Evolutionary conservation across 2,113 vertebrate genomes (phyloP).

Genomic region (Actenoides lindsayi): DNA sequence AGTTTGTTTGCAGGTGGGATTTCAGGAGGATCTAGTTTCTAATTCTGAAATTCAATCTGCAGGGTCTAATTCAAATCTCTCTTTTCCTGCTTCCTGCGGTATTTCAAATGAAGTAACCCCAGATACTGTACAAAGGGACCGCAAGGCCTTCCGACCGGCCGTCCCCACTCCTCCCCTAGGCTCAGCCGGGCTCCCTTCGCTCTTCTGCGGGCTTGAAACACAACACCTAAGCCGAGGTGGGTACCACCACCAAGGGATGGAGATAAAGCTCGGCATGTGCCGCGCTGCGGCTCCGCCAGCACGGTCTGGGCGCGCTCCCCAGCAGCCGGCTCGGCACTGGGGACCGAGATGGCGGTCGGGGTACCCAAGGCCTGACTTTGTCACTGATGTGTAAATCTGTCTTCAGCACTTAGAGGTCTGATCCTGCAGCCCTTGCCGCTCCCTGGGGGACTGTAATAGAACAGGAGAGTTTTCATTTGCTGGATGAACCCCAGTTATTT

Average conservation of each 20-base stretch:
- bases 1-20: constrained; percentile 9
- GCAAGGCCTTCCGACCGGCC: background rate
- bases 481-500: background rate
- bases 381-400: background rate
- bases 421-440: background rate
- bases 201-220: background rate
- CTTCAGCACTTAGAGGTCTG: background rate
- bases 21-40: background rate
- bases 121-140: background rate
- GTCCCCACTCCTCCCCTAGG: background rate
- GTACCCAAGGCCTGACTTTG: background rate
- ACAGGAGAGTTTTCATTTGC: background rate
- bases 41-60: background rate
- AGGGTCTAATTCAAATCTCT: background rate
- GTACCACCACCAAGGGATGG: accelerated
- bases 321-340: accelerated
- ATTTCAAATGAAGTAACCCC: background rate
- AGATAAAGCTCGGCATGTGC: background rate
- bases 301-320: background rate
- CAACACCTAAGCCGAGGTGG: background rate
- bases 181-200: background rate
- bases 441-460: background rate
- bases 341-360: accelerated
- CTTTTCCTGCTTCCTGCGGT: background rate
- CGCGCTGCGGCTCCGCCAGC: accelerated